Conservation (phyloP, 2,113 vertebrate genomes). For the Marmota monax region DNA sequence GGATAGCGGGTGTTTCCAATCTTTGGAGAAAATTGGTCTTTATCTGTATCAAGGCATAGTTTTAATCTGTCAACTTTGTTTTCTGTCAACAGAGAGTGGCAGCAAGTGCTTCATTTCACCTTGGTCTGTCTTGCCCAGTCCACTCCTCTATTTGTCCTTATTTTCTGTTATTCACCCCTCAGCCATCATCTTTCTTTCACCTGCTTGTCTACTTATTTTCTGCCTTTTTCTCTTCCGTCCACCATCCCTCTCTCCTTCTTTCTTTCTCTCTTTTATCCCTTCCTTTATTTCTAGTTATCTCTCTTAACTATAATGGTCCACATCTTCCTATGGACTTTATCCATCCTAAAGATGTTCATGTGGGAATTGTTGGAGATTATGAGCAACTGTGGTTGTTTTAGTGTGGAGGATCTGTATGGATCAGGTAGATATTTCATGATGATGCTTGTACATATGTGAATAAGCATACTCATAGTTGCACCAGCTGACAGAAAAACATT, state of each 20-base stretch:
- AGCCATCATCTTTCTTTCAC: not conserved
- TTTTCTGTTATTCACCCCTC: not conserved
- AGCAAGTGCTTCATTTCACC: not conserved
- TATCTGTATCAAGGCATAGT: not conserved
- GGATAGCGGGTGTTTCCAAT: not conserved
- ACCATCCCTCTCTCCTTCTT: not conserved
- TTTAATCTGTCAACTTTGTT: constrained; percentile 21
- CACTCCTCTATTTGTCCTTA: not conserved
- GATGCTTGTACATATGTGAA: not conserved
- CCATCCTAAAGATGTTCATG: not conserved
- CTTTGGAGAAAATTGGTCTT: not conserved
- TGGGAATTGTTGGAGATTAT: not conserved
- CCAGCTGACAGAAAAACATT: not conserved
- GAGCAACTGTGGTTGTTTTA: not conserved
- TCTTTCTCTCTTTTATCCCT: not conserved
- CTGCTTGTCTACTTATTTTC: not conserved
- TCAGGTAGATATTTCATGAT: not conserved
- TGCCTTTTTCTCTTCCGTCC: not conserved
- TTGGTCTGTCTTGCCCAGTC: not conserved
- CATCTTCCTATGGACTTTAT: not conserved
- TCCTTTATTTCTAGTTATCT: not conserved
- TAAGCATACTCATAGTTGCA: not conserved
- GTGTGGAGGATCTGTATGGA: not conserved
- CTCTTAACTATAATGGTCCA: not conserved
- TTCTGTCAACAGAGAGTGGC: not conserved